phyloP scores from a whole-genome alignment of 2,888 invertebrate species.

The Drosophila engyochracea region DNA sequence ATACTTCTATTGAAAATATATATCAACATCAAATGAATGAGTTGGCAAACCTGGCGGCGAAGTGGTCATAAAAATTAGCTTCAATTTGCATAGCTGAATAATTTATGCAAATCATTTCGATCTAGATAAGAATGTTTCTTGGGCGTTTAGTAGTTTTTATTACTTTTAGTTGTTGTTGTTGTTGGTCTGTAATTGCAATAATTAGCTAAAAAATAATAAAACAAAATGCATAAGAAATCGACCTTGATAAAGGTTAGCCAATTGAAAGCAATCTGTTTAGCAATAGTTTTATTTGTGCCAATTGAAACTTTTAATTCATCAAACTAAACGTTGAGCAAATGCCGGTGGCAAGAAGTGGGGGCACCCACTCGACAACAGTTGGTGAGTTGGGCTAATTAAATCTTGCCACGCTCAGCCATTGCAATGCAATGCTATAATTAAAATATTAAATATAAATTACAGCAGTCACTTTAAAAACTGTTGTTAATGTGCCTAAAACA shows the following conservation, averaged over 20 bases:
- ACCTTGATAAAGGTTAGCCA: slow-evolving; percentile 69
- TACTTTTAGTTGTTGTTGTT: slow-evolving; percentile 24
- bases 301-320: slow-evolving; percentile 29
- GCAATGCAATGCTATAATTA: slow-evolving; percentile 63
- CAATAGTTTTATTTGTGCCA: slow-evolving; percentile 18
- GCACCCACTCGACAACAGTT: slow-evolving; percentile 40
- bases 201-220: slow-evolving; percentile 48
- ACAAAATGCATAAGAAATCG: slow-evolving; percentile 13
- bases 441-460: slow-evolving; percentile 70
- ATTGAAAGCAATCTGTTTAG: slow-evolving; percentile 42
- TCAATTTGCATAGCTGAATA: slow-evolving; percentile 76
- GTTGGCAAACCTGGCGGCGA: slow-evolving; percentile 17
- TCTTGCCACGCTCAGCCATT: slow-evolving; percentile 30
- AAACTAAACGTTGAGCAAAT: slow-evolving; percentile 6
- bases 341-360: background rate
- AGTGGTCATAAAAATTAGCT: slow-evolving; percentile 70
- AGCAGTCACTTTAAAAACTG: slow-evolving; percentile 27
- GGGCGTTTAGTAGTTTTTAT: slow-evolving; percentile 36
- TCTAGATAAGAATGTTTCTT: slow-evolving; percentile 70
- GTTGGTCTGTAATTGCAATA: slow-evolving; percentile 67
- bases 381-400: slow-evolving; percentile 61
- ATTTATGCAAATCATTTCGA: slow-evolving; percentile 73
- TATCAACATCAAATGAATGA: slow-evolving; percentile 43
- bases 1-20: slow-evolving; percentile 28
- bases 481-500: slow-evolving; percentile 60